phyloP scores from a whole-genome alignment of 2,113 vertebrate genomes.

The Chaetodon trifascialis region DNA sequence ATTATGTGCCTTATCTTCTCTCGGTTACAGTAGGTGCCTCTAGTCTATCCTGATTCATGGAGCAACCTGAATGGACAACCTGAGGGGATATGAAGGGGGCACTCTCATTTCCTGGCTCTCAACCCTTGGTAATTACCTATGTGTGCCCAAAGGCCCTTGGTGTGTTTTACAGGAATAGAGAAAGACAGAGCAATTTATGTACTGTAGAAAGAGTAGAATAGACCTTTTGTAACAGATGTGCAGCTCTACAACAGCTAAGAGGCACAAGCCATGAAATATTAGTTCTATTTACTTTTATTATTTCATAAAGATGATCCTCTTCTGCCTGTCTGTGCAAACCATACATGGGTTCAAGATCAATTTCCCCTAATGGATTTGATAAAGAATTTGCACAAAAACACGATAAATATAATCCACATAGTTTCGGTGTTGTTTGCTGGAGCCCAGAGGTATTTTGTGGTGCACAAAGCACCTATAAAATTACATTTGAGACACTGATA shows the following conservation, averaged over 20 bases:
- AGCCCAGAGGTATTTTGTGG: background rate
- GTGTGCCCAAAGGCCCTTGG: constrained; percentile 50
- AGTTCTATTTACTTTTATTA: constrained; percentile 19
- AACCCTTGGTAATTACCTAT: constrained; percentile 67
- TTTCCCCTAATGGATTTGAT: constrained; percentile 16
- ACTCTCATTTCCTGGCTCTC: constrained; percentile 73
- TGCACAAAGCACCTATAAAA: constrained; percentile 11
- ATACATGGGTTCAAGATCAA: background rate
- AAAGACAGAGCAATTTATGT: constrained; percentile 26
- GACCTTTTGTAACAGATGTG: constrained; percentile 5
- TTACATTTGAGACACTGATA: background rate
- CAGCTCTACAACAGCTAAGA: constrained; percentile 14
- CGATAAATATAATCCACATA: background rate
- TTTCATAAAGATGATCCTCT: constrained; percentile 9
- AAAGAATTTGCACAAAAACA: constrained; percentile 20
- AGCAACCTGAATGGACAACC: constrained; percentile 55
- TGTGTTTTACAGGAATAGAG: constrained; percentile 24
- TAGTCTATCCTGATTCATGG: constrained; percentile 67
- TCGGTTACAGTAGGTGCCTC: constrained; percentile 36
- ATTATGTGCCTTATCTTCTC: constrained; percentile 34
- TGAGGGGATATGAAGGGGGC: constrained; percentile 57
- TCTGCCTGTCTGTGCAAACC: background rate
- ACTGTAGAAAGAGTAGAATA: background rate
- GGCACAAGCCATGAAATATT: constrained; percentile 38
- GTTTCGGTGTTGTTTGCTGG: constrained; percentile 11